Base-by-base conservation (phyloP, 2,888 invertebrate genomes). In the Conistra vaccinii region DNA sequence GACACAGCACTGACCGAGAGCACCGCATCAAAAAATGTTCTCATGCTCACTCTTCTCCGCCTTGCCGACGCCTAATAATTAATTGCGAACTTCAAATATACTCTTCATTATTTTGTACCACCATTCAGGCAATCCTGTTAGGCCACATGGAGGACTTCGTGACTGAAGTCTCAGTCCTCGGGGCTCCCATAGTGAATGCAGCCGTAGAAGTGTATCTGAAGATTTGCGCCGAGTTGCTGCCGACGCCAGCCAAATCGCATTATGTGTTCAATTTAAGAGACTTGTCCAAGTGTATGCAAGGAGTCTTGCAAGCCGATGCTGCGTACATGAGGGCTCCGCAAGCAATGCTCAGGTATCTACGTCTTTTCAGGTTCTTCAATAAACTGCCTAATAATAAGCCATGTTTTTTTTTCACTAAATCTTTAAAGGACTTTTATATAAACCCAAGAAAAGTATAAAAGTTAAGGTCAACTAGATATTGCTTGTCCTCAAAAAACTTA, bases 211-310 rank as follows among this genome's bases (percentile, higher is more conserved):
- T 99, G 3, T 99, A 99, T 91, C 97, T 97, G 82, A 97, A 98
- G 88, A 98, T 99, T 62, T 97, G 98, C 26, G 95, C 97, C 0
- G 98, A 98, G 88, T 97, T 99, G 85, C 94, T 99, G 45, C 99
- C 99, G 0, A 99, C 99, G 0, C 99, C 99, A 0, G 97, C 98
- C 42, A 99, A 99, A 92, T 98, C 98, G 0, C 99, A 99, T 94
- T 99, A 99, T 90, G 97, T 99, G 23, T 99, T 99, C 93, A 99
- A 99, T 94, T 95, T 99, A 87, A 97, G 99, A 63, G 99, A 99
- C 95, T 96, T 99, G 58, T 99, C 99, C 17, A 99, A 99, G 93
- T 98, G 98, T 80, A 97, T 99, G 88, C 99, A 99, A 94, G 99
- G 99, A n/a, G 97, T 99, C 14, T 94, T 99, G 69, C 99, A 99